These are phyloP conservation scores for Eueides isabella DNA, from an alignment of 1,140 invertebrate species.

Conservation along the genomic window DNA sequence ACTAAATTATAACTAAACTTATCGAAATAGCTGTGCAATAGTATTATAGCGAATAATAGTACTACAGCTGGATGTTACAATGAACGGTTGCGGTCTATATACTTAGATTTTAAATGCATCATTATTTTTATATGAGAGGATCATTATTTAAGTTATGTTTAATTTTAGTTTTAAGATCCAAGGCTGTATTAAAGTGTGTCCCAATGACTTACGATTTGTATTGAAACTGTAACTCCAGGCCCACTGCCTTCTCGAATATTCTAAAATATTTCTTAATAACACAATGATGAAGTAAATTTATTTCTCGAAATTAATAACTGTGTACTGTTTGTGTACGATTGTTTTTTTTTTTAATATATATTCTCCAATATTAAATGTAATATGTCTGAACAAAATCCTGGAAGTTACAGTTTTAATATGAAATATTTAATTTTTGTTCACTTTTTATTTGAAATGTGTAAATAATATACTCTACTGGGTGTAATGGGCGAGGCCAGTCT, in stretches of 20 bases:
- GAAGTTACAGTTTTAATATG: conserved; percentile 33
- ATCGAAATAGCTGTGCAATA: conserved; percentile 55
- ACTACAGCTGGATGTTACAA: conserved; percentile 16
- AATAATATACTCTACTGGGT: conserved; percentile 62
- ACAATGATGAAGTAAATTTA: not conserved
- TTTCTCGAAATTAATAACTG: not conserved
- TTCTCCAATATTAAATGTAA: not conserved
- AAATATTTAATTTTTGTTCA: conserved; percentile 38
- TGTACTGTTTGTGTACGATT: conserved; percentile 3
- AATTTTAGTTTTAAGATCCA: conserved; percentile 77
- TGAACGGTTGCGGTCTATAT: conserved; percentile 64
- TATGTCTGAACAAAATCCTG: not conserved
- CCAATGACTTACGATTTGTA: conserved; percentile 36
- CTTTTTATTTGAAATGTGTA: conserved; percentile 58
- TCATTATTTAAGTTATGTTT: conserved; percentile 76
- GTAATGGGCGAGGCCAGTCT: conserved; percentile 50
- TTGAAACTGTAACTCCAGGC: conserved; percentile 26
- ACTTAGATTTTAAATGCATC: conserved; percentile 65
- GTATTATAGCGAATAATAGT: conserved; percentile 22
- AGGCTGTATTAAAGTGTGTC: conserved; percentile 79
- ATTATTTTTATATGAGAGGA: conserved; percentile 79
- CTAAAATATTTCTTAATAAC: not conserved
- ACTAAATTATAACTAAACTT: conserved; percentile 20
- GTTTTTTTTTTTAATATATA: not conserved
- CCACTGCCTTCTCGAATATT: conserved; percentile 5